phyloP scores from a whole-genome alignment of 2,888 invertebrate species.

The Lochmaea crataegi region DNA sequence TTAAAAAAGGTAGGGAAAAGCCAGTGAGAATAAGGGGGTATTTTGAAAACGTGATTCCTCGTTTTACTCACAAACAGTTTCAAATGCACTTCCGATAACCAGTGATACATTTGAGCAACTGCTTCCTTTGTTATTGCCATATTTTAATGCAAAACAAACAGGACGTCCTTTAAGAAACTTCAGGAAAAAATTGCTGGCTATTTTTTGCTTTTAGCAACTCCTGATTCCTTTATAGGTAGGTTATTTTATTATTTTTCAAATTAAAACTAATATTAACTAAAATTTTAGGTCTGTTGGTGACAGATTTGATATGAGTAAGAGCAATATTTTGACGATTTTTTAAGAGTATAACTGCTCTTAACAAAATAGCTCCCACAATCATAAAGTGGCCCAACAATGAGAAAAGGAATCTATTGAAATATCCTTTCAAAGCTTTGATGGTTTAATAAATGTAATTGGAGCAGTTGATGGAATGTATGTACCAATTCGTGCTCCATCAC shows the following conservation, averaged over 20 bases:
- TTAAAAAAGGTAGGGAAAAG: no score
- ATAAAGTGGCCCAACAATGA: no score
- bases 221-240: conserved; percentile 4
- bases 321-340: not conserved
- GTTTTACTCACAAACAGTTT: not conserved
- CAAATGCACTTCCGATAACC: conserved; percentile 4
- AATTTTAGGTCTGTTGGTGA: not conserved
- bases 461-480: no score
- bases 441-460: no score
- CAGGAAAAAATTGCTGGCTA: not conserved
- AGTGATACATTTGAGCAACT: conserved; percentile 2
- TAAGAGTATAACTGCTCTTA: no score
- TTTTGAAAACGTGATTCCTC: not conserved
- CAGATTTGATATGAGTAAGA: conserved; percentile 4
- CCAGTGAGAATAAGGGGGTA: not conserved
- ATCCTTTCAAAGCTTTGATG: no score
- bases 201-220: not conserved
- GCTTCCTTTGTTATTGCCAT: not conserved
- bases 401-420: no score
- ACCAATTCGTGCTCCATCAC: no score
- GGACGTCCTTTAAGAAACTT: not conserved
- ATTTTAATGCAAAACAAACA: conserved; percentile 1
- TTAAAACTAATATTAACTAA: not conserved
- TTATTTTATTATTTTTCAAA: not conserved
- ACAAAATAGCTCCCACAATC: no score